Evolutionary conservation across 2,113 vertebrate species (phyloP).

Genomic region (Bothrops jararaca): DNA sequence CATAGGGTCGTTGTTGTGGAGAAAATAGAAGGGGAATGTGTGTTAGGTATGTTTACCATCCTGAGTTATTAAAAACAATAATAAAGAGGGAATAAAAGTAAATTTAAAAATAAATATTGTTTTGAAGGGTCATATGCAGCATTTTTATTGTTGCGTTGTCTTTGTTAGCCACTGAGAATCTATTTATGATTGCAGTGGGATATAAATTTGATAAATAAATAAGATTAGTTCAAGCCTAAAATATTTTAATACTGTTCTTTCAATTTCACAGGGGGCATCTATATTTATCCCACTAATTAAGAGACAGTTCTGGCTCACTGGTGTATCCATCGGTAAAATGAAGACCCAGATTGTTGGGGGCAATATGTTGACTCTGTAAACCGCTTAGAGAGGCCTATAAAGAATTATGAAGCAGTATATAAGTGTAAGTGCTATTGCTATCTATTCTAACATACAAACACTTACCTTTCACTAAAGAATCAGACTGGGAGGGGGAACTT

Average conservation of each 20-base stretch:
- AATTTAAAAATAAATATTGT: background rate
- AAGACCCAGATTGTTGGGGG: background rate
- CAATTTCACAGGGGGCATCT: background rate
- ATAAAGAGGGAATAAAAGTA: background rate
- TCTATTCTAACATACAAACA: conserved; percentile 1
- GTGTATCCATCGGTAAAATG: background rate
- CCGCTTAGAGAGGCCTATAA: background rate
- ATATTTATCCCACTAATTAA: background rate
- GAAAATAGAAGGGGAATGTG: background rate
- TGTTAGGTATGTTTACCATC: background rate
- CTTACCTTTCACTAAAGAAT: conserved; percentile 63
- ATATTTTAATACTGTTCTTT: background rate
- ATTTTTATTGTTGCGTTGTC: background rate
- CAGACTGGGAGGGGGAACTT: conserved; percentile 51
- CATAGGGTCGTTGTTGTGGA: background rate
- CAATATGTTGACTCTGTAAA: background rate
- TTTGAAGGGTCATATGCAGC: background rate
- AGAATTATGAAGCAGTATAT: background rate
- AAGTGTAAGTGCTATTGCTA: background rate
- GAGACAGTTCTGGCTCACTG: background rate
- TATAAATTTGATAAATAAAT: background rate
- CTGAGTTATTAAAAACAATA: background rate
- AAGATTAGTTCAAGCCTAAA: background rate
- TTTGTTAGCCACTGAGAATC: background rate
- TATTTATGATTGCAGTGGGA: background rate